Percentiles rank a stretch among this genome's conserved stretches.
phyloP scores from a whole-genome alignment of 1,140 invertebrate genomes.

The Brachionus plicatilis region DNA sequence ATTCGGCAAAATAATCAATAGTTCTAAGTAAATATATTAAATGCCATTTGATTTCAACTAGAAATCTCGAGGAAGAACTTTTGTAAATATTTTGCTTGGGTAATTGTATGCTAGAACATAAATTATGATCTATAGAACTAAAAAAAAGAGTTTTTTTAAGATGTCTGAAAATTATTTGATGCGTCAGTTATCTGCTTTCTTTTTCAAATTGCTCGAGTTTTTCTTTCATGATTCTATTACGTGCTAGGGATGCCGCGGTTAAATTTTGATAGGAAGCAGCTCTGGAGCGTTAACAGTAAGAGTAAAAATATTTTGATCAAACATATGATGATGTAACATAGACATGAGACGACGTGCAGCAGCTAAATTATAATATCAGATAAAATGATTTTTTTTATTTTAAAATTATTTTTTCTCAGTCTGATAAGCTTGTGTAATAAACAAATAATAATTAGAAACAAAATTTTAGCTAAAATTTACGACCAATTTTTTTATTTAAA shows the following conservation, averaged over 20 bases:
- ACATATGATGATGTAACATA: background rate
- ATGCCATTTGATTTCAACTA: background rate
- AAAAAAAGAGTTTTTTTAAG: background rate
- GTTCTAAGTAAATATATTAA: background rate
- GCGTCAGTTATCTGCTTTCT: background rate
- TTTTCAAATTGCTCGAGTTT: background rate
- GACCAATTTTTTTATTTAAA: no score
- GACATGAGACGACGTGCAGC: background rate
- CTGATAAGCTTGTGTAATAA: background rate
- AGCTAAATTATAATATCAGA: background rate
- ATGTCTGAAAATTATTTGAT: background rate
- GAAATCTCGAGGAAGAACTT: background rate
- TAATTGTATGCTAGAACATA: slow-evolving; percentile 9
- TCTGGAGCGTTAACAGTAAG: background rate
- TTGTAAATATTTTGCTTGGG: background rate
- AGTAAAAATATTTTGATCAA: background rate
- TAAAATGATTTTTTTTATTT: background rate
- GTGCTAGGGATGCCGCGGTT: background rate
- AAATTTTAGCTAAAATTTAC: background rate
- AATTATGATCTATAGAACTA: background rate
- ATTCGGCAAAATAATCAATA: background rate
- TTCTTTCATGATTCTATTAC: background rate
- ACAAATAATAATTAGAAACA: background rate
- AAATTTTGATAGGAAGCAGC: background rate
- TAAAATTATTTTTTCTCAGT: background rate